Evolutionary conservation across 1,140 invertebrate genomes (phyloP).

Genomic region (Apocrypta bakeri): DNA sequence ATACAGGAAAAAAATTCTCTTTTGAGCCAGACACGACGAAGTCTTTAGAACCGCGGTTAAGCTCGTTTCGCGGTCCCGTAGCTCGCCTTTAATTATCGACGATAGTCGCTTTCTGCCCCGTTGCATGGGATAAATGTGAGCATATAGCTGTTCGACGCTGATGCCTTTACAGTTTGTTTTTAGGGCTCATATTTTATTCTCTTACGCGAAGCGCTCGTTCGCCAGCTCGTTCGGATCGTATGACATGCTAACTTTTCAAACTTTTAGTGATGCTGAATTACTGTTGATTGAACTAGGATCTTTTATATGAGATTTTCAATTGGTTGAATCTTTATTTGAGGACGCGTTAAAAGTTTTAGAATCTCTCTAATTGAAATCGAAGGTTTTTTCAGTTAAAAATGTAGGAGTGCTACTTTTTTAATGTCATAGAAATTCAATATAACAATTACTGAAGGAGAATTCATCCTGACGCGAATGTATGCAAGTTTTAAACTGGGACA

Average conservation of each 20-base stretch:
- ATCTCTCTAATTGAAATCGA: too few species aligned
- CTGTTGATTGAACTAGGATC: too few species aligned
- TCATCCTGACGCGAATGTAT: too few species aligned
- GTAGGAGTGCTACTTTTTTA: too few species aligned
- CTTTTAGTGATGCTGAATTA: too few species aligned
- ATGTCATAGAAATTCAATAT: too few species aligned
- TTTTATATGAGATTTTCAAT: too few species aligned
- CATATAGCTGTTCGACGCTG: neutral
- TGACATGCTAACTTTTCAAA: conserved; percentile 7
- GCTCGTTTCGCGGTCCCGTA: conserved; percentile 32
- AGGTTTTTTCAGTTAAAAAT: too few species aligned
- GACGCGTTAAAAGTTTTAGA: too few species aligned
- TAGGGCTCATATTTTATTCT: conserved; percentile 33
- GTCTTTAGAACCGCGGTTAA: neutral
- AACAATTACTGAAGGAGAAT: too few species aligned
- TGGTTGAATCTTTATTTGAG: too few species aligned
- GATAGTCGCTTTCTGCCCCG: neutral
- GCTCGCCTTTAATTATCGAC: conserved; percentile 40
- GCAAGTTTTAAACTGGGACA: too few species aligned
- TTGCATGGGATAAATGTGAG: neutral
- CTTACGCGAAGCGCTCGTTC: neutral
- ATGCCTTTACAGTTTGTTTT: conserved; percentile 16
- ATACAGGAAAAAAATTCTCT: conserved; percentile 18
- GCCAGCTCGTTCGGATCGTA: neutral
- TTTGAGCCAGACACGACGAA: neutral